A percentile compares a stretch with the other conserved stretches of the same genome.
Conservation (phyloP, 2,888 invertebrate genomes). For the Drosophila incognita region DNA sequence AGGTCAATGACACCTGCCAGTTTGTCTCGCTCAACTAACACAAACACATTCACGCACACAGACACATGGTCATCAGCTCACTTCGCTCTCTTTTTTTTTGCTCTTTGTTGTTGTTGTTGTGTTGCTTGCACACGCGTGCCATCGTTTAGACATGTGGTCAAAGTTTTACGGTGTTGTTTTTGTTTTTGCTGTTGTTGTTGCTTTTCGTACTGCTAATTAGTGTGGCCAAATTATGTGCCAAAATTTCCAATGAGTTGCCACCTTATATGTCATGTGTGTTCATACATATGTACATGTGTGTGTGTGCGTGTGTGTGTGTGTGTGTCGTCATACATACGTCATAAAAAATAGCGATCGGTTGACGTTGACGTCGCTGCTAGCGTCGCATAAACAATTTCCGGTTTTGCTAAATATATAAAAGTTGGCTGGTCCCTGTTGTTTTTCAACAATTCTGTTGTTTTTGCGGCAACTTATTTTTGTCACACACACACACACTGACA, state of each 20-base stretch:
- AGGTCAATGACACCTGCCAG: conserved; percentile 80
- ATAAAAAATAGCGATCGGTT: conserved; percentile 65
- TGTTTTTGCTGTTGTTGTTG: conserved; percentile 35
- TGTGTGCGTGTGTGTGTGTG: conserved; percentile 2
- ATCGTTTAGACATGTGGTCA: conserved; percentile 72
- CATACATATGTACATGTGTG: conserved; percentile 11
- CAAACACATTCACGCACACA: conserved; percentile 33
- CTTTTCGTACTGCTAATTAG: conserved; percentile 67
- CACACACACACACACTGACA: conserved; percentile 52
- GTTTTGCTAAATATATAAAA: conserved; percentile 62
- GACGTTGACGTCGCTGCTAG: conserved; percentile 43
- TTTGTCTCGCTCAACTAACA: conserved; percentile 67
- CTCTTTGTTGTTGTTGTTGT: conserved; percentile 28
- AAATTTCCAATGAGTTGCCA: conserved; percentile 63
- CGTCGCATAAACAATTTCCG: conserved; percentile 78
- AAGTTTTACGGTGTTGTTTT: conserved; percentile 47
- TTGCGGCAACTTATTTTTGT: conserved; percentile 75
- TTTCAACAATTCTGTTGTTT: conserved; percentile 69
- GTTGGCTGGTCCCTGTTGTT: conserved; percentile 59
- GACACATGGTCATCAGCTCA: conserved; percentile 58
- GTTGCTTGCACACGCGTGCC: conserved; percentile 55
- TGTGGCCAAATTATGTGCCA: conserved; percentile 76
- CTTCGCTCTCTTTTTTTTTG: conserved; percentile 48
- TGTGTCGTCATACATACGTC: conserved; percentile 64
- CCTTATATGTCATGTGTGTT: conserved; percentile 25